Evolutionary conservation across 1,140 invertebrate species (phyloP).

Genomic region (Physella acuta): DNA sequence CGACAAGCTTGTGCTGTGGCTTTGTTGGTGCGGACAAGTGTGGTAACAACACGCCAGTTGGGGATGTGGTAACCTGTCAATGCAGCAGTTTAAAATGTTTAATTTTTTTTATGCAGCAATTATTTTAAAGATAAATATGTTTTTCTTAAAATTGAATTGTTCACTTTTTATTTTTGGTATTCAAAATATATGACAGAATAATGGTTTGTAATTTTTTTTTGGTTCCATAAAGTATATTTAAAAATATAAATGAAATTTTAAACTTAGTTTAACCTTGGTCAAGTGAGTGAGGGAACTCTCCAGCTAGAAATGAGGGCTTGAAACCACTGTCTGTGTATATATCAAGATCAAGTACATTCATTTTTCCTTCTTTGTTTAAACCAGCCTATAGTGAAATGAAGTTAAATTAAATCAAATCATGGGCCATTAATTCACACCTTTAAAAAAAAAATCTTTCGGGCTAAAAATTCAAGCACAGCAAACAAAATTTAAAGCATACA

Average conservation of each 20-base stretch:
- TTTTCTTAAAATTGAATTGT: too few species aligned
- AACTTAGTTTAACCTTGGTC: conserved; percentile 26
- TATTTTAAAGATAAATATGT: too few species aligned
- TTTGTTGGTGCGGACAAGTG: conserved; percentile 35
- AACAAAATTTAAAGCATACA: too few species aligned
- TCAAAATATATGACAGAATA: too few species aligned
- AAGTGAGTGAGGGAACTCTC: conserved; percentile 8
- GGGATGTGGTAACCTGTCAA: conserved; percentile 38
- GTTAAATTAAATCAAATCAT: background rate
- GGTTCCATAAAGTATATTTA: too few species aligned
- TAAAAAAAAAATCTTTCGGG: background rate
- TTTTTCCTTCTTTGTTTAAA: conserved; percentile 28
- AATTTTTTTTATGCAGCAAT: too few species aligned
- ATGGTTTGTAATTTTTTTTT: too few species aligned
- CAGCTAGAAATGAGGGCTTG: conserved; percentile 1
- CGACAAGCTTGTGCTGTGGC: conserved; percentile 35
- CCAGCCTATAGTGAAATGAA: conserved; percentile 42
- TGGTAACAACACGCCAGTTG: conserved; percentile 38
- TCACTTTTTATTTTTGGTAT: too few species aligned
- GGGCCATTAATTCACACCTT: background rate
- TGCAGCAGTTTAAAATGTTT: too few species aligned
- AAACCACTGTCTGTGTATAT: conserved; percentile 27
- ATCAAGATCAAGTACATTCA: conserved; percentile 28
- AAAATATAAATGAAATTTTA: background rate
- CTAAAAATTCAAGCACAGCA: too few species aligned